phyloP scores from a whole-genome alignment of 2,888 invertebrate species.

The Agonopterix subpropinquella region DNA sequence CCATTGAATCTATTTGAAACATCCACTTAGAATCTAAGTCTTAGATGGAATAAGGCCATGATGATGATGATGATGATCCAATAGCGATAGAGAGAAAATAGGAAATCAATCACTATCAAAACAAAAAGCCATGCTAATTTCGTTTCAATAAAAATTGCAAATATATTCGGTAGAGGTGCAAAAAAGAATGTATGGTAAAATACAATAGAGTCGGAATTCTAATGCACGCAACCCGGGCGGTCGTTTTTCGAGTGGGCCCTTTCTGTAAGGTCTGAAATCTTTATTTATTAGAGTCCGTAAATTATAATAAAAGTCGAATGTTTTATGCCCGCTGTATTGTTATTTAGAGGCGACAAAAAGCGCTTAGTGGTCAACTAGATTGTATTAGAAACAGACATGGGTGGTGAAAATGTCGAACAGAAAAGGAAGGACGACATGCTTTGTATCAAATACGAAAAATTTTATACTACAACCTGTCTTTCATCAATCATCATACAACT shows the following conservation, averaged over 20 bases:
- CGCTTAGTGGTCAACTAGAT: conserved; percentile 14
- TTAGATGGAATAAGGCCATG: too few relatives aligned
- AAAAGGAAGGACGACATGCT: too few relatives aligned
- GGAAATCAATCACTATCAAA: too few relatives aligned
- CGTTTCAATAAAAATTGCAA: conserved; percentile 50
- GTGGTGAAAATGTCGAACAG: too few relatives aligned
- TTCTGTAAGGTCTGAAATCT: conserved; percentile 63
- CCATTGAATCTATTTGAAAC: too few relatives aligned
- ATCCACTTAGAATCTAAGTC: too few relatives aligned
- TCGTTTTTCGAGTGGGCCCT: conserved; percentile 58
- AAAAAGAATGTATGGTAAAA: conserved; percentile 71
- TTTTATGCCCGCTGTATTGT: conserved; percentile 56
- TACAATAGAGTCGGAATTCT: conserved; percentile 65
- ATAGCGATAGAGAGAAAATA: too few relatives aligned
- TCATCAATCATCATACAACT: too few relatives aligned
- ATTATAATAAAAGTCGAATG: conserved; percentile 61
- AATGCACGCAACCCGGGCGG: conserved; percentile 67
- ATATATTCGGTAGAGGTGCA: conserved; percentile 61
- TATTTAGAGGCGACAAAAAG: conserved; percentile 44
- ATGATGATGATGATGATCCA: too few relatives aligned
- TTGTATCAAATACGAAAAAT: too few relatives aligned
- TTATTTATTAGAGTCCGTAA: conserved; percentile 73
- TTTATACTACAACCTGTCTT: too few relatives aligned
- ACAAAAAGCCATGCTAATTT: too few relatives aligned
- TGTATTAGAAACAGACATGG: not conserved